These are phyloP conservation scores for Bombus impatiens DNA, from an alignment of 1,140 invertebrate genomes.

Conservation along the genomic window DNA sequence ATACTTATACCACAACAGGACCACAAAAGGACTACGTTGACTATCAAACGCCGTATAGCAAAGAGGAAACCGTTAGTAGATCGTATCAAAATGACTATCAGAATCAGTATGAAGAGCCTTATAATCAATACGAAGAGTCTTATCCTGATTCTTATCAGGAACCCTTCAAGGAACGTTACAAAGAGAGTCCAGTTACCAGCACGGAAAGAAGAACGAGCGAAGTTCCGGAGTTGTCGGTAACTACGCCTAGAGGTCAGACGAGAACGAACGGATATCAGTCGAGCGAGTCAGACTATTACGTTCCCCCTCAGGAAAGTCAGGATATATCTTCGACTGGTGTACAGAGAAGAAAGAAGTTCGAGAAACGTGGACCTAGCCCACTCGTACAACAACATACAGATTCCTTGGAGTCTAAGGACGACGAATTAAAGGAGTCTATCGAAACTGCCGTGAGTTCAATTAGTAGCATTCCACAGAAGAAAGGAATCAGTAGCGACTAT, in stretches of 20 bases:
- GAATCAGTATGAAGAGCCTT: conserved; percentile 67
- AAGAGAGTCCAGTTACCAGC: conserved; percentile 61
- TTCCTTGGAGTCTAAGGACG: conserved; percentile 83
- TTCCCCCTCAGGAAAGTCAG: conserved; percentile 69
- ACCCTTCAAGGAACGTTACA: conserved; percentile 74
- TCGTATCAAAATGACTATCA: conserved; percentile 72
- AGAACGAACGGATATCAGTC: conserved; percentile 76
- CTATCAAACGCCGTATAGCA: conserved; percentile 70
- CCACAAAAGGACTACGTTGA: conserved; percentile 70
- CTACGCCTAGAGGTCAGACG: conserved; percentile 76
- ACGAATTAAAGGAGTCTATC: conserved; percentile 84
- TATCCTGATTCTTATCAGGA: conserved; percentile 75
- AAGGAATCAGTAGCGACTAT: conserved; percentile 77
- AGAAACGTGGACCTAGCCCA: conserved; percentile 75
- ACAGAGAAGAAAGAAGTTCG: conserved; percentile 69
- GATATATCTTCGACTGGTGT: conserved; percentile 64
- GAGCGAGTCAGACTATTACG: conserved; percentile 77
- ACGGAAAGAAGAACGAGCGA: conserved; percentile 72
- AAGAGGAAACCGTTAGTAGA: conserved; percentile 62
- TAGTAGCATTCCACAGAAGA: conserved; percentile 78
- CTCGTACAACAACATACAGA: conserved; percentile 82
- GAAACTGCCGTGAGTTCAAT: conserved; percentile 84
- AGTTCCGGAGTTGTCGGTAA: conserved; percentile 78
- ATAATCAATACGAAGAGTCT: conserved; percentile 71
- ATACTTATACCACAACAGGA: conserved; percentile 55